Conservation (phyloP, 2,797 vertebrate species). For the Selene dorsalis region DNA sequence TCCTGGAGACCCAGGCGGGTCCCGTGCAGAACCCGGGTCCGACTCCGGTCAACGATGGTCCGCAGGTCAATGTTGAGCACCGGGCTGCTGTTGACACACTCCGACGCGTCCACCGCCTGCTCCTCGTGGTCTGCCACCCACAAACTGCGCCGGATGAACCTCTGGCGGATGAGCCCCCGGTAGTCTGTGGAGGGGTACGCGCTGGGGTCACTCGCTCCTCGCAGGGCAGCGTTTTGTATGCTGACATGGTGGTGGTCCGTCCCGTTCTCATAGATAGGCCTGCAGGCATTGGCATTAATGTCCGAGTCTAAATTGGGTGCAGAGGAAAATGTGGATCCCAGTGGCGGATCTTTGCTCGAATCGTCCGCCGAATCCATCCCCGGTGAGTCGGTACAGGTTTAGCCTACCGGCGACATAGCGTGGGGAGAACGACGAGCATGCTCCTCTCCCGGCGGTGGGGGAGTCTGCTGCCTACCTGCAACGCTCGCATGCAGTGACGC, state of each 20-base stretch:
- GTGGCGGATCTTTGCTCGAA: slow-evolving; percentile 78
- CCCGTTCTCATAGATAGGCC: slow-evolving; percentile 80
- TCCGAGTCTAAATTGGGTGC: slow-evolving; percentile 79
- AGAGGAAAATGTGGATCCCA: slow-evolving; percentile 79
- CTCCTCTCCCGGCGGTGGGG: slow-evolving; percentile 72
- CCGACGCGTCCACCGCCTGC: slow-evolving; percentile 84
- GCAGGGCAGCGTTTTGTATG: slow-evolving; percentile 77
- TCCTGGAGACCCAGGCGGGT: slow-evolving; percentile 65
- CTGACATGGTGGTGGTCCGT: slow-evolving; percentile 82
- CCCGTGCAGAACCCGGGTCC: slow-evolving; percentile 70
- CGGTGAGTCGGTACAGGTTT: slow-evolving; percentile 65
- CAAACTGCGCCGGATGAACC: slow-evolving; percentile 92
- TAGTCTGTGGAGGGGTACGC: slow-evolving; percentile 82
- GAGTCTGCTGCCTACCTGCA: slow-evolving; percentile 83
- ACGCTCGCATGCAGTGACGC: slow-evolving; percentile 81
- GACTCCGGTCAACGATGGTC: slow-evolving; percentile 84
- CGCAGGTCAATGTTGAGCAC: slow-evolving; percentile 83
- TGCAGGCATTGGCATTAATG: slow-evolving; percentile 73
- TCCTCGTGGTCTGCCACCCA: slow-evolving; percentile 95
- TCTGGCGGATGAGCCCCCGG: slow-evolving; percentile 86
- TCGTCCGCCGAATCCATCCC: slow-evolving; percentile 87
- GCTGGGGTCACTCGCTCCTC: slow-evolving; percentile 84
- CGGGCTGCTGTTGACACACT: slow-evolving; percentile 84
- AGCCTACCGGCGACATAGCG: slow-evolving; percentile 69
- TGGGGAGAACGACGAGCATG: slow-evolving; percentile 70